These are phyloP conservation scores for Sterrhoptilus dennistouni DNA, from an alignment of 2,113 vertebrate genomes.

Conservation along the genomic window DNA sequence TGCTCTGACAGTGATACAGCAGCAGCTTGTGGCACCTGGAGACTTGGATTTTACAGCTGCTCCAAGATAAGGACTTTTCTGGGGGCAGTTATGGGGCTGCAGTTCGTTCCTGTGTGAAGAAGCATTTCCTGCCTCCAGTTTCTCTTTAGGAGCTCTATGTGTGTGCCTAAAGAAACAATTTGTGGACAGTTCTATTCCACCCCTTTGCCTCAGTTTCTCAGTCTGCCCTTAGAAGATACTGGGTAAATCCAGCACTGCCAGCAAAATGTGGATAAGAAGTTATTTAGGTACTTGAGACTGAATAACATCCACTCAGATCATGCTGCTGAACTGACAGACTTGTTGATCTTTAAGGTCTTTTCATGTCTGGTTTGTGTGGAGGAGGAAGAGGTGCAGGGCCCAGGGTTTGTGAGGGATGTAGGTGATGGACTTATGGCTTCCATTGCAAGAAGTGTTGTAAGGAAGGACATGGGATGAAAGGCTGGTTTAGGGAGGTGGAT, in stretches of 20 bases:
- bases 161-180: background rate
- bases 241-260: background rate
- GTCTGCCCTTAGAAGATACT: background rate
- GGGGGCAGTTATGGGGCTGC: background rate
- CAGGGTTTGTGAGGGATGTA: rapidly evolving
- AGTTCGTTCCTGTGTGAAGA: background rate
- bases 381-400: too few relatives aligned
- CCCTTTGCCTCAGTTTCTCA: background rate
- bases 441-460: background rate
- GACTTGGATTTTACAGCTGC: background rate
- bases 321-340: background rate
- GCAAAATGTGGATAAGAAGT: background rate
- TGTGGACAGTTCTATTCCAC: background rate
- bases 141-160: background rate
- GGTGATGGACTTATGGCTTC: rapidly evolving
- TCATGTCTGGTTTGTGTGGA: background rate
- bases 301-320: background rate
- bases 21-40: background rate
- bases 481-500: background rate
- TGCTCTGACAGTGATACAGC: background rate
- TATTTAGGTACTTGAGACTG: background rate
- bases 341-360: background rate
- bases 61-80: background rate
- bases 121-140: rapidly evolving
- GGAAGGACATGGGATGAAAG: background rate